Conservation (phyloP, 2,113 vertebrate species). For the Salvelinus alpinus region DNA sequence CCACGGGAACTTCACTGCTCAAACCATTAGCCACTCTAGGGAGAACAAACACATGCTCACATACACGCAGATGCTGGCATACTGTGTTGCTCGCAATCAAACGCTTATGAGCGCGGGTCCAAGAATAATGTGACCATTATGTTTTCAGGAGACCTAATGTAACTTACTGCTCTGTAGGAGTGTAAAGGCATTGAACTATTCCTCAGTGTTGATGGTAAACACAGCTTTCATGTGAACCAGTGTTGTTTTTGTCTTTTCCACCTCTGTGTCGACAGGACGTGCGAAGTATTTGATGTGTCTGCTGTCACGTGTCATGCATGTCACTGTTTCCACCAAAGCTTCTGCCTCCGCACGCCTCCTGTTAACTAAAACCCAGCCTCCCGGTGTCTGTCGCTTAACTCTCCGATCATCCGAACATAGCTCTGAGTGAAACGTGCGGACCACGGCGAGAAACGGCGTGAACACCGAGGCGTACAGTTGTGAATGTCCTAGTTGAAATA, state of each 20-base stretch:
- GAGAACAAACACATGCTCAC: conserved; percentile 30
- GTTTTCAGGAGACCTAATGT: conserved; percentile 58
- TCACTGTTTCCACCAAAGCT: conserved; percentile 59
- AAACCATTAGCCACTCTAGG: conserved; percentile 67
- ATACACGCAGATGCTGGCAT: conserved; percentile 40
- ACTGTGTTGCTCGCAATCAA: conserved; percentile 56
- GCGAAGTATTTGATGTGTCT: conserved; percentile 40
- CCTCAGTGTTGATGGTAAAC: conserved; percentile 36
- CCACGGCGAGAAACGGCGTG: too few species aligned
- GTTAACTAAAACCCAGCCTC: conserved; percentile 9
- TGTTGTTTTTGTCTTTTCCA: conserved; percentile 55
- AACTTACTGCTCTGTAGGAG: background rate
- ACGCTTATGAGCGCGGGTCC: conserved; percentile 52
- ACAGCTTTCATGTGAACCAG: conserved; percentile 58
- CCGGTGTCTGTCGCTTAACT: background rate
- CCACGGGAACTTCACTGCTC: conserved; percentile 63
- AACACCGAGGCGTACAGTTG: too few species aligned
- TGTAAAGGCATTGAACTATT: conserved; percentile 33
- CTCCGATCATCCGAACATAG: background rate
- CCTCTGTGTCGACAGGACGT: conserved; percentile 42
- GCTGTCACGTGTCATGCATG: conserved; percentile 46
- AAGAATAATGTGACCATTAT: conserved; percentile 54
- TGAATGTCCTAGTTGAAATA: too few species aligned
- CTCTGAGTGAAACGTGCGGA: background rate
- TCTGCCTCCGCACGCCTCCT: conserved; percentile 25